Base-by-base conservation (phyloP, 2,113 vertebrate species). In the Danionella cerebrum region DNA sequence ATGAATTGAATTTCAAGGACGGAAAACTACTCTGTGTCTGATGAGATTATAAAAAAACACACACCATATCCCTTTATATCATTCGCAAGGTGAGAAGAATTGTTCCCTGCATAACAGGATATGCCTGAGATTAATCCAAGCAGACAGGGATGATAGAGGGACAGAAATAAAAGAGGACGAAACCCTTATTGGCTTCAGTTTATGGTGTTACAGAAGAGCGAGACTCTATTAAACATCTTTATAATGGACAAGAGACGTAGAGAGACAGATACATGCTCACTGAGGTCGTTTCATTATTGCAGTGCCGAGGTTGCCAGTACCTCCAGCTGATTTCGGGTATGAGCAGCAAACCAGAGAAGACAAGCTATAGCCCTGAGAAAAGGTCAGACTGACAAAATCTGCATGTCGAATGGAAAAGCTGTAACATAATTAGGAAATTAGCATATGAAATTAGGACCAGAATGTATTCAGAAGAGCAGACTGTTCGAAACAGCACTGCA, bases 311-410 rank as follows among this genome's bases (percentile, higher is more conserved):
- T 38, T 12, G 25, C 6, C 71, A 65, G 62, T 62, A 65, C 74
- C 57, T 73, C 35, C 24, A 44, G 70, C 67, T 66, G 35, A 76
- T 66, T 77, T 36, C 33, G 35, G 70, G 76, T 72, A n/a, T 8
- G 6, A 18, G 39, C 64, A 50, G 63, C 66, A 78, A 78, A 84
- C 69, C 52, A 73, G 74, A 54, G 27, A 22, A 51, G 80, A 78
- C 78, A 77, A 76, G 76, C 74, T 12, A 42, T 69, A 67, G 44
- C 65, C 64, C 71, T 36, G 55, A 19, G 71, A 60, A 80, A 85
- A 84, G 80, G 80, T 84, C 81, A 81, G 73, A 65, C 51, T 71
- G 75, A 63, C 67, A 53, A 41, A 71, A 54, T 42, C 45, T 47
- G 79, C 83, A 80, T 85, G 80, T 78, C 67, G 60, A 45, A 60